Evolutionary conservation across 2,888 invertebrate genomes (phyloP), one percentile per base, ranked within the genome.

Genomic region (Timema cristinae): DNA sequence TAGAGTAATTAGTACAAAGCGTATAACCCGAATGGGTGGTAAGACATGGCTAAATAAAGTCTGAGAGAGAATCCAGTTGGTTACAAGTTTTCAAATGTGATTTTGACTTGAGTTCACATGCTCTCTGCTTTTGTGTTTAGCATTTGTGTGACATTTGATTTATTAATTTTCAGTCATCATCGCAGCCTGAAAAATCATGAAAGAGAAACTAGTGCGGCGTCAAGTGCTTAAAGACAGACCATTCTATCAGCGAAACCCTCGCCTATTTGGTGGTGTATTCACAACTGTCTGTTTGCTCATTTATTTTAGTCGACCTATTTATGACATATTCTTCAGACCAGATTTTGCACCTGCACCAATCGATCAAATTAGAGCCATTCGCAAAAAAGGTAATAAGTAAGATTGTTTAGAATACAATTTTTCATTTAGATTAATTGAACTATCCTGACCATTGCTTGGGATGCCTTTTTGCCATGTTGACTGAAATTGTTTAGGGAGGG

Each of bases 281-380:
- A 83, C 88, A 0, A 79, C 85, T 1, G 63, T 85, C 0, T 85
- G 84, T 1, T 71, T 90, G 8, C 79, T 86, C 5, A 78, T 89
- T 16, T 86, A 92, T 71, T 92, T 91, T 78, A 91, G 92, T 0
- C 89, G 87, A 76, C 91, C 90, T 0, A 79, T 93, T 48, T 93
- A 91, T 84, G 90, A 91, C 79, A 81, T 85, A 4, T 89, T 89
- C 78, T 78, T 89, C 71, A 77, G 82, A 32, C 32, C 32, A 32
- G 32, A 32, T 32, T 32, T 32, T 32, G 32, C 32, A 32, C 32
- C 32, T 32, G 32, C 32, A 32, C 32, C 32, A 9, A 16, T 56
- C 16, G n/a, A 56, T 56, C 16, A 15, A 56, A 15, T n/a, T 66
- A 15, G 59, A 63, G 50, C 11, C 56, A 13, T 49, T 49, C 8